Evolutionary conservation across 2,113 vertebrate genomes (phyloP).

Genomic region (Tenrec ecaudatus): DNA sequence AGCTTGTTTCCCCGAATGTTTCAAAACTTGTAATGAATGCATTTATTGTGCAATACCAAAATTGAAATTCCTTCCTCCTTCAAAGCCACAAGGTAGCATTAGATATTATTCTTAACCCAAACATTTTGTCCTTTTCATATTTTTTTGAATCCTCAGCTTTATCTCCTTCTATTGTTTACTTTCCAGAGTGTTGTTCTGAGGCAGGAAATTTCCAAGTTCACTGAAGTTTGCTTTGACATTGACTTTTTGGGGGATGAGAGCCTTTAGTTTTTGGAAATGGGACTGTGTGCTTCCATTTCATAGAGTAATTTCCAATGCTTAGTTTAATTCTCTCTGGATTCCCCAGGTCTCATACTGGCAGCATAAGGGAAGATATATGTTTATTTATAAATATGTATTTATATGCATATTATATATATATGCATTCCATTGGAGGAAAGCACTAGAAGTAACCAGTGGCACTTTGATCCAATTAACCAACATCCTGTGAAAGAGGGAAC

Average conservation of each 20-base stretch:
- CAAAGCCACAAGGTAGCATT: not conserved
- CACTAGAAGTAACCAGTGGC: not conserved
- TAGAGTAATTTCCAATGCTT: not conserved
- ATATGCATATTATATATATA: too few relatives aligned
- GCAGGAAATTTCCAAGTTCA: not conserved
- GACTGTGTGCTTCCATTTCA: not conserved
- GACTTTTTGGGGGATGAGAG: not conserved
- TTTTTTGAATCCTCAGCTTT: not conserved
- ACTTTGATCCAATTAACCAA: constrained; percentile 14
- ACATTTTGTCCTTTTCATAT: not conserved
- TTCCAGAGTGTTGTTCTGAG: not conserved
- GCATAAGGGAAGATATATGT: not conserved
- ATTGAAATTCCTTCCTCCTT: not conserved
- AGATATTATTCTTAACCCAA: not conserved
- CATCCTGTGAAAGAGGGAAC: not conserved
- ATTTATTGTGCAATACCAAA: not conserved
- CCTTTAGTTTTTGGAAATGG: constrained; percentile 25
- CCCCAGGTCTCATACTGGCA: not conserved
- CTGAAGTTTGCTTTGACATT: constrained; percentile 14
- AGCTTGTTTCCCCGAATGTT: not conserved
- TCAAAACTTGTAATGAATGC: not conserved
- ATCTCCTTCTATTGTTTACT: not conserved
- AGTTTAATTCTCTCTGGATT: not conserved
- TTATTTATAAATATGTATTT: too few relatives aligned
- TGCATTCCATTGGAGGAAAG: not conserved